Conservation (phyloP, 2,113 vertebrate genomes). For the Menura novaehollandiae region DNA sequence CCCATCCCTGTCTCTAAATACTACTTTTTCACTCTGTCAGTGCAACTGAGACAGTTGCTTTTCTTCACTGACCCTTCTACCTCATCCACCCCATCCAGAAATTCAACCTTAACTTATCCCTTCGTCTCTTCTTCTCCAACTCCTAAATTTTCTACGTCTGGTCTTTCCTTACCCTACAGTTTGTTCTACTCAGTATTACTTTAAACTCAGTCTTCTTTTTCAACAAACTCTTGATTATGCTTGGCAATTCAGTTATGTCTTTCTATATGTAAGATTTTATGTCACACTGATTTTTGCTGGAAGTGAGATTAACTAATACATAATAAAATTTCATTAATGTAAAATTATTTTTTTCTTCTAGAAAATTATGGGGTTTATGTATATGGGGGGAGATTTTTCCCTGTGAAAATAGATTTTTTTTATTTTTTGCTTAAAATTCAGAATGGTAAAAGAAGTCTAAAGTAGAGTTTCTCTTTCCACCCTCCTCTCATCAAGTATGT, state of each 20-base stretch:
- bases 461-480: background rate
- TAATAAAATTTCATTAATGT: background rate
- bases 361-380: background rate
- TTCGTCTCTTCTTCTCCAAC: background rate
- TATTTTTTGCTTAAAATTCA: background rate
- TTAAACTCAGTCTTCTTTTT: background rate
- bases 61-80: background rate
- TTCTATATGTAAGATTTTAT: background rate
- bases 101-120: background rate
- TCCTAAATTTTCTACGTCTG: background rate
- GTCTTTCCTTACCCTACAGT: background rate
- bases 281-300: background rate
- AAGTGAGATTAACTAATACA: background rate
- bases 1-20: accelerated
- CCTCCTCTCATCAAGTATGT: background rate
- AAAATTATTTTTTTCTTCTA: background rate
- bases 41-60: background rate
- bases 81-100: background rate
- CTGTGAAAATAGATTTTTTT: background rate
- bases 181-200: background rate
- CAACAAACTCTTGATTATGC: background rate
- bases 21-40: background rate
- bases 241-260: background rate
- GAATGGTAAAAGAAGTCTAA: background rate
- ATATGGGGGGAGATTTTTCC: background rate